Conservation (phyloP, 1,140 invertebrate species). For the Catajapyx aquilonaris region DNA sequence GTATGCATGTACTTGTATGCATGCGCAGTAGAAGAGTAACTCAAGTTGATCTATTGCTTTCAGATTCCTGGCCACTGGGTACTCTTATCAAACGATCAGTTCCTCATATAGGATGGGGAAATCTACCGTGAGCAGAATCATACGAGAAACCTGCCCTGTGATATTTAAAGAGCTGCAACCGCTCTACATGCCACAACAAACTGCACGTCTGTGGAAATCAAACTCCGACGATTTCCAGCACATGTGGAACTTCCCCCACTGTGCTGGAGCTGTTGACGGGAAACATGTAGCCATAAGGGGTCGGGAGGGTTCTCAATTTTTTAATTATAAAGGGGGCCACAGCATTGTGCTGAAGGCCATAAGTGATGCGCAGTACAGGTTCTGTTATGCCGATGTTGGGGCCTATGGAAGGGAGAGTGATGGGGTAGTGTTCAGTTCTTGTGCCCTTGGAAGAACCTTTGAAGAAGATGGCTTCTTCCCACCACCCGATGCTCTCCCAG, state of each 20-base stretch:
- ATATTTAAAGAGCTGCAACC: no score
- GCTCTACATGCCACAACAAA: no score
- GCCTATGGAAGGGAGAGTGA: slow-evolving; percentile 12
- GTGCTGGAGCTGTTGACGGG: slow-evolving; percentile 15
- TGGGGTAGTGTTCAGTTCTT: slow-evolving; percentile 9
- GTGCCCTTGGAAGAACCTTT: slow-evolving; percentile 6
- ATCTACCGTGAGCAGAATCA: no score
- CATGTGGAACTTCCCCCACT: slow-evolving; percentile 12
- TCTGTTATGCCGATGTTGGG: slow-evolving; percentile 13
- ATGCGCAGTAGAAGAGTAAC: no score
- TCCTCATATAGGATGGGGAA: no score
- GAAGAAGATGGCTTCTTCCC: not conserved
- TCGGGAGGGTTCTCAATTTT: slow-evolving; percentile 12
- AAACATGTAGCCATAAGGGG: slow-evolving; percentile 14
- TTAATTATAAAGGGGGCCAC: slow-evolving; percentile 12
- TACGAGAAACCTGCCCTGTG: no score
- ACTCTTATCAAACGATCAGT: no score
- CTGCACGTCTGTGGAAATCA: no score
- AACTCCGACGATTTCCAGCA: slow-evolving; percentile 9
- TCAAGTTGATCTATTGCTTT: no score
- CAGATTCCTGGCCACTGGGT: no score
- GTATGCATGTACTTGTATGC: no score
- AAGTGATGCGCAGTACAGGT: slow-evolving; percentile 11
- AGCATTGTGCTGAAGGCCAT: slow-evolving; percentile 13
- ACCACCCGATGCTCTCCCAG: not conserved